Evolutionary conservation across 2,888 invertebrate species (phyloP), one percentile per base, ranked within the genome.

Genomic region (Cecidostiba fungosa): DNA sequence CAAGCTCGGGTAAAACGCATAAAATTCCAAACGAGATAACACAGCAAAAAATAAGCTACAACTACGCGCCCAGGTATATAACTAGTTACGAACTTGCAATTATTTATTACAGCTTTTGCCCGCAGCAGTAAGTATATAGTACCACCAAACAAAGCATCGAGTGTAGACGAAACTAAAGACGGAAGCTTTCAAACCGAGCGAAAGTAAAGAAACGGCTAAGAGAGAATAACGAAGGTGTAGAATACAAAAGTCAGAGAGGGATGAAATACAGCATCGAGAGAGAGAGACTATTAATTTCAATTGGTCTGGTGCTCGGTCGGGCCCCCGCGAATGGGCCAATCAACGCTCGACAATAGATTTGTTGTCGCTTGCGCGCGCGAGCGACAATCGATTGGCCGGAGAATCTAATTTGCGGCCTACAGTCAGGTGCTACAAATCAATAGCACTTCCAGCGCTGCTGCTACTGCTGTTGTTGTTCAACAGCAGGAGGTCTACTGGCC

Each of bases 331-430:
- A 87, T 87, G 84, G 85, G 81, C 87, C 89, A 89, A 89, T 89
- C 88, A 89, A 87, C 87, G 86, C 10, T 50, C 77, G 87, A 88
- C 87, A 85, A 88, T 88, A 79, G 86, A 82, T 87, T 88, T 85
- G 88, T 88, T 88, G 88, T 86, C 87, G 73, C 87, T 54, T 62
- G 85, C 84, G 3, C 36, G 72, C 23, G 36, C 66, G 43, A 0
- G 2, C 62, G 81, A 80, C 84, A 88, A 89, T 89, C 89, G 89
- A 90, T 90, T 85, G 78, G 36, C 78, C 87, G 80, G 85, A 26
- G 85, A 88, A 89, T 87, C 89, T 90, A 89, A 90, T 91, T 90
- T 90, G 88, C 87, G 86, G 89, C 77, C 85, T 87, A 88, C 73
- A 82, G 87, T 86, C 89, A 89, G 88, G 82, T 86, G 83, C 77